Evolutionary conservation across 2,888 invertebrate genomes (phyloP), one percentile per base, ranked within the genome.

Genomic region (Ophonus ardosiacus): DNA sequence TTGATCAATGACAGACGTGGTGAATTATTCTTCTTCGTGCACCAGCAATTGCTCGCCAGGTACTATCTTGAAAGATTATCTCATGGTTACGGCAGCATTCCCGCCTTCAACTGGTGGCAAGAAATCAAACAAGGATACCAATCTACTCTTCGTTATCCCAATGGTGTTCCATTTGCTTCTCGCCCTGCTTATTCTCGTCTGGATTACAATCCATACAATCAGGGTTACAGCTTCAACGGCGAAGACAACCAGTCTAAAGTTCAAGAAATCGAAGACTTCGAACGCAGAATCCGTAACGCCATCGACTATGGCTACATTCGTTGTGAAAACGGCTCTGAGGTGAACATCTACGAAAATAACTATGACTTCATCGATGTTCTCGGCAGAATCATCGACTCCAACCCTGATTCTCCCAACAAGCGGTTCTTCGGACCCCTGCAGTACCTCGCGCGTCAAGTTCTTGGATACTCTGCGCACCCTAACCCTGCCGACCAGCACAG

Each of bases 51-150:
- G 13, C 89, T 95, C 88, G 93, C 95, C 85, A 94, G 95, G 88
- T 96, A 95, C 92, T 94, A 94, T 88, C 90, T 95, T 88, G 95
- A 96, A 89, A 94, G 96, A 90, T 90, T 95, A 83, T 92, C 94
- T 40, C 94, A 95, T 87, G 93, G 93, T 21, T 88, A 95, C 86
- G 94, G 94, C 13, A 93, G 93, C 63, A 93, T 95, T 86, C 92
- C 93, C 6, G 92, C 93, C 40, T 91, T 94, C 86, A 91, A 92
- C 87, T 94, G 92, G 92, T 90, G 92, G 88, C 88, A 91, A 40
- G 90, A 92, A 57, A 89, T 93, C 78, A 89, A 91, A 79, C 90
- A 91, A 71, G 92, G 93, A 51, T 95, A 94, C 87, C 92, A 94
- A 88, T 93, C 95, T 6, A 92, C 93, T 89, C 90, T 94, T 88